Evolutionary conservation across 2,113 vertebrate genomes (phyloP).

Genomic region (Heptranchias perlo): DNA sequence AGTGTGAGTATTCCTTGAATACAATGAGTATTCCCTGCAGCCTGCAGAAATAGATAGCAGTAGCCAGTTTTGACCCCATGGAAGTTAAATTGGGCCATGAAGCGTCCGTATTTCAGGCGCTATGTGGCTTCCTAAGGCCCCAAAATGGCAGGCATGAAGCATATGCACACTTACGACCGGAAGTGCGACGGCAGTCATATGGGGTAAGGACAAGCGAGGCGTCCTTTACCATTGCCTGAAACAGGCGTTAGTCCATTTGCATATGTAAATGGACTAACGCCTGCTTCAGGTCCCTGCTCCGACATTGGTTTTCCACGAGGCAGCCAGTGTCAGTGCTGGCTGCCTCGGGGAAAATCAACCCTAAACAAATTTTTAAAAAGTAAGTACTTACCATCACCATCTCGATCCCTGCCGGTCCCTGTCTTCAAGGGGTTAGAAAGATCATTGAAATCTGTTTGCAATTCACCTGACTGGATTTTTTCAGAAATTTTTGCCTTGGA

Average conservation of each 20-base stretch:
- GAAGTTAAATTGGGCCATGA: not conserved
- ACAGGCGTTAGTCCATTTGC: not conserved
- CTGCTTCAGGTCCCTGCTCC: not conserved
- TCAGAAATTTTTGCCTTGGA: no score
- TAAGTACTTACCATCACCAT: no score
- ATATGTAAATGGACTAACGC: not conserved
- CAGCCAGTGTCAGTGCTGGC: no score
- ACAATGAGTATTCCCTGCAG: slow-evolving; percentile 3
- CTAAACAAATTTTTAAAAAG: no score
- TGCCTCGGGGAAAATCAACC: not conserved
- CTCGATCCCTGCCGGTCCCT: no score
- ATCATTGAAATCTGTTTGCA: no score
- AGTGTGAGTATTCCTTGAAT: not conserved
- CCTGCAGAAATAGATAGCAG: not conserved
- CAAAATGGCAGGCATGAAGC: not conserved
- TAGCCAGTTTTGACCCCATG: not conserved
- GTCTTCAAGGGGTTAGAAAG: no score
- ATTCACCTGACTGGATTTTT: no score
- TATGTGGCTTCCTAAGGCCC: not conserved
- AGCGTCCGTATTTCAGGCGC: not conserved
- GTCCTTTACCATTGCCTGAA: not conserved
- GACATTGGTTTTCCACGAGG: no score
- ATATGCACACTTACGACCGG: not conserved
- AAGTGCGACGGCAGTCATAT: not conserved
- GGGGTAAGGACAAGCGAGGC: not conserved